A percentile compares a stretch with the other conserved stretches of the same genome.
phyloP scores from a whole-genome alignment of 2,888 invertebrate species.

The Campaea margaritaria region DNA sequence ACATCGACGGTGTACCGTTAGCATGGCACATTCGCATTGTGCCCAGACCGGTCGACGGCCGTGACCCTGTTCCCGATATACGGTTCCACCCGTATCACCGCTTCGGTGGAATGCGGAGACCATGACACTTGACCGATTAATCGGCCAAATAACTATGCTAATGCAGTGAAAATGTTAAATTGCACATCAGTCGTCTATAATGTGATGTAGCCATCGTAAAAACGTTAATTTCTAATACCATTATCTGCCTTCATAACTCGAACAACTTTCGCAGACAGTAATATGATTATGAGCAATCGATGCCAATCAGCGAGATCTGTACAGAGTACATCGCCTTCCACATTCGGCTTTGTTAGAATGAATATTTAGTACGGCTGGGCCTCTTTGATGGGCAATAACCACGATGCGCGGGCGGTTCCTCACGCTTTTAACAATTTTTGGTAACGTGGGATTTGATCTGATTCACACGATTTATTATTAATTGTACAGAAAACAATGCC shows the following conservation, averaged over 20 bases:
- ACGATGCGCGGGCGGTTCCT: conserved; percentile 40
- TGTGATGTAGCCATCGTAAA: background rate
- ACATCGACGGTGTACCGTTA: conserved; percentile 59
- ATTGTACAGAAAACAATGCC: conserved; percentile 21
- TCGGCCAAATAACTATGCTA: conserved; percentile 36
- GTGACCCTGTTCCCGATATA: conserved; percentile 79
- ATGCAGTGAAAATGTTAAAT: conserved; percentile 3
- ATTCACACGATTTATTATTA: conserved; percentile 43
- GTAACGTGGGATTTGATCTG: conserved; percentile 48
- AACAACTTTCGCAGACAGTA: conserved; percentile 17
- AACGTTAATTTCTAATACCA: too few species aligned
- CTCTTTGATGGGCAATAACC: conserved; percentile 35
- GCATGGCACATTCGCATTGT: conserved; percentile 64
- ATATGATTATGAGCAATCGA: conserved; percentile 24
- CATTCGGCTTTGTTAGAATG: conserved; percentile 23
- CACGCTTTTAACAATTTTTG: conserved; percentile 46
- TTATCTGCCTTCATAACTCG: conserved; percentile 3
- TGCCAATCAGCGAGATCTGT: conserved; percentile 27
- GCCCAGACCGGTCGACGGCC: conserved; percentile 73
- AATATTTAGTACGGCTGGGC: conserved; percentile 32
- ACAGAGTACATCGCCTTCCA: background rate
- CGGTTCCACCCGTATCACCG: conserved; percentile 65
- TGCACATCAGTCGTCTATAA: conserved; percentile 1
- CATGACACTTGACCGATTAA: conserved; percentile 58
- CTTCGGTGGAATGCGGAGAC: conserved; percentile 73